Evolutionary conservation across 2,888 invertebrate species (phyloP).

Genomic region (Amiota communis): DNA sequence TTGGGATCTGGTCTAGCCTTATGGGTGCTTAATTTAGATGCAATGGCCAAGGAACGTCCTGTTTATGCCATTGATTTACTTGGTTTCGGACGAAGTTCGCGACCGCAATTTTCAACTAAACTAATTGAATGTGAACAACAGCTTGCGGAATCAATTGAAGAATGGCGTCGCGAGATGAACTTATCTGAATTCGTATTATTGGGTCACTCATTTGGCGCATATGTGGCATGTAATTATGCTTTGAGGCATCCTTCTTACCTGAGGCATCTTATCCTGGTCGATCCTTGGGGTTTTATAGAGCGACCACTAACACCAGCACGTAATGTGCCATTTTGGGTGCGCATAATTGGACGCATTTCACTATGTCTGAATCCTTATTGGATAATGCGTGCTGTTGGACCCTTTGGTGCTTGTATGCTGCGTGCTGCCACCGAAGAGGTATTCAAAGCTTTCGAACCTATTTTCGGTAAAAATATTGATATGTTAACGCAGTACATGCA

Average conservation of each 20-base stretch:
- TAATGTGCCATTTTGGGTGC: slow-evolving; percentile 83
- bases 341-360: slow-evolving; percentile 81
- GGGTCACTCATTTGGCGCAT: slow-evolving; percentile 94
- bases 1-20: slow-evolving; percentile 92
- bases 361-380: slow-evolving; percentile 91
- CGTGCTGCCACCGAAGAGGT: slow-evolving; percentile 88
- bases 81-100: slow-evolving; percentile 92
- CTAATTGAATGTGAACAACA: slow-evolving; percentile 85
- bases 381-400: slow-evolving; percentile 82
- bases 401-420: slow-evolving; percentile 84
- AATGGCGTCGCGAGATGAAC: slow-evolving; percentile 90
- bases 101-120: slow-evolving; percentile 85
- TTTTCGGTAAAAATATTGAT: slow-evolving; percentile 76
- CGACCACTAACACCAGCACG: slow-evolving; percentile 75
- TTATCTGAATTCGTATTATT: slow-evolving; percentile 86
- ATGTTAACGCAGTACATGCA: slow-evolving; percentile 90
- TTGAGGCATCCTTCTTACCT: slow-evolving; percentile 87
- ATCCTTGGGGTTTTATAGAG: slow-evolving; percentile 86
- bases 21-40: slow-evolving; percentile 91
- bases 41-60: slow-evolving; percentile 82
- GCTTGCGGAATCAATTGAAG: slow-evolving; percentile 89
- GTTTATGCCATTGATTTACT: slow-evolving; percentile 90
- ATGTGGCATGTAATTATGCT: slow-evolving; percentile 87
- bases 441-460: slow-evolving; percentile 80
- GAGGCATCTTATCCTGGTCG: slow-evolving; percentile 90